A percentile compares a stretch with the other conserved stretches of the same genome.
Conservation (phyloP, 2,113 vertebrate species). For the Poecile atricapillus region DNA sequence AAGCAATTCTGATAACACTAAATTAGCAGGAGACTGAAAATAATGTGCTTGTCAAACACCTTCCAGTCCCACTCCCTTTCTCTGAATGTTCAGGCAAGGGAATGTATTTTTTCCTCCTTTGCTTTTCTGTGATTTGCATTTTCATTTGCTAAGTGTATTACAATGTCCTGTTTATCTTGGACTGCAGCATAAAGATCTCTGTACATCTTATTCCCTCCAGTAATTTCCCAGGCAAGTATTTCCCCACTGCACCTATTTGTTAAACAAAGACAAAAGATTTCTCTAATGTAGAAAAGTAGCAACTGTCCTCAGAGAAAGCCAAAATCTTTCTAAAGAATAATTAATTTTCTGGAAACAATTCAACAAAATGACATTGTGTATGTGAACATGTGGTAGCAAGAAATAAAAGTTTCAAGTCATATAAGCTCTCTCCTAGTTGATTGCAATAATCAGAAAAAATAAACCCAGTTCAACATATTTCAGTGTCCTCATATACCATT, state of each 20-base stretch:
- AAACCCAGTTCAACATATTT: accelerated
- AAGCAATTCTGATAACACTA: slow-evolving; percentile 8
- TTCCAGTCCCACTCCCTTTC: neutral
- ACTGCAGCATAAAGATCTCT: slow-evolving; percentile 22
- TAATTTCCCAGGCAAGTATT: slow-evolving; percentile 43
- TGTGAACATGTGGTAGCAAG: slow-evolving; percentile 12
- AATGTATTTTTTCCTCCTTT: neutral
- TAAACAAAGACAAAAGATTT: slow-evolving; percentile 36
- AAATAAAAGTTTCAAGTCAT: neutral
- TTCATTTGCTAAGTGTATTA: slow-evolving; percentile 32
- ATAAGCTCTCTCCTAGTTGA: neutral
- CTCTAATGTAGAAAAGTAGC: neutral
- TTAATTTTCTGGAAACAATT: slow-evolving; percentile 36
- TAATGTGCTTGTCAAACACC: slow-evolving; percentile 11
- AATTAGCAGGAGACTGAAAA: slow-evolving; percentile 38
- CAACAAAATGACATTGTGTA: neutral
- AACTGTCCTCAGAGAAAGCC: neutral
- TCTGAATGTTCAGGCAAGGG: neutral
- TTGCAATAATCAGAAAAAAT: neutral
- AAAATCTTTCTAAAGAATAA: slow-evolving; percentile 42
- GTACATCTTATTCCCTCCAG: slow-evolving; percentile 1
- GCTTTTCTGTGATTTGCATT: slow-evolving; percentile 39
- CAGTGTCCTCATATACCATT: neutral
- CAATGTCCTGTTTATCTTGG: slow-evolving; percentile 36
- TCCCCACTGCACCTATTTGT: slow-evolving; percentile 11